Base-by-base conservation (phyloP, 2,113 vertebrate genomes). In the Corvus hawaiiensis region DNA sequence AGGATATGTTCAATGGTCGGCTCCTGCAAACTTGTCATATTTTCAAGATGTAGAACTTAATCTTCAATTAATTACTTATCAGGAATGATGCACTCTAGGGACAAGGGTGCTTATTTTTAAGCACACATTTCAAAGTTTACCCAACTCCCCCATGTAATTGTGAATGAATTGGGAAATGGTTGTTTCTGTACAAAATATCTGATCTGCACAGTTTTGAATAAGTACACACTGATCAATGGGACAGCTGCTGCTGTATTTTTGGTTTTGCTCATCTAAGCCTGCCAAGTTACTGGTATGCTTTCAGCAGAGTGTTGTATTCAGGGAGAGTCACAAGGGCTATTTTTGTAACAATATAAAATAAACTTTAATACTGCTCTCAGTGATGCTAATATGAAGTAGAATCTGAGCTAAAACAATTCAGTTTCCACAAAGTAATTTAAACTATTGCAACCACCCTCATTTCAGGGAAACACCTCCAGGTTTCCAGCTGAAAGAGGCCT, bases 161-260 rank as follows among this genome's bases (percentile, higher is more conserved):
- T 59, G 48, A 93, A 48, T 63, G 24, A 87, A 80, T 33, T 59
- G 30, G 43, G 35, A 93, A 96, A 90, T 80, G 5, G 30, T 49
- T 95, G 55, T 77, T 95, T 85, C 64, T 73, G 15, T 55, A 39
- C 27, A 77, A 94, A 91, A 83, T 85, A 63, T 43, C 67, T 74
- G 35, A 87, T 62, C 48, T 67, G 33, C 41, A 39, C 18, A 77
- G 24, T 32, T 83, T 66, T 83, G 51, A 80, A 37, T 55, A 93
- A 79, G 35, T 39, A 59, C 43, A 74, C 5, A 6, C 19, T 67
- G 37, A 94, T 95, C 52, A 96, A 73, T 16, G 4, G 63, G 85
- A 90, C 85, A 96, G 83, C 85, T 96, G 79, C 73, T 84, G 52
- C 39, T 58, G 19, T 74, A 77, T 88, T 96, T 89, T 79, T 87